phyloP scores from a whole-genome alignment of 2,113 vertebrate species.

The Carassius gibelio region DNA sequence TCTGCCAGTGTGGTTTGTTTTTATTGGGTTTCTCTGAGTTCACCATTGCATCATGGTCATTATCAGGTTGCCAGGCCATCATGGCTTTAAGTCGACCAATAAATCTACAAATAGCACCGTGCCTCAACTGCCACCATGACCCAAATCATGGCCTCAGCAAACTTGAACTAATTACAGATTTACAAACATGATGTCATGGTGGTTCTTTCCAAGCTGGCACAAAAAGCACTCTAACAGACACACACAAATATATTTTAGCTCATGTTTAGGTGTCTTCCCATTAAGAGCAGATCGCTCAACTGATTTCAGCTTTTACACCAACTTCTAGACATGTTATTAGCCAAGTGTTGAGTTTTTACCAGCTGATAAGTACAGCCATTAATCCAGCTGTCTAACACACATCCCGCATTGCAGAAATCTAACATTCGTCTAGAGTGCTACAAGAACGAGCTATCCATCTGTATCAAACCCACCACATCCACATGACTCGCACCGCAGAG shows the following conservation, averaged over 20 bases:
- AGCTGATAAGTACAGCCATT: conserved; percentile 43
- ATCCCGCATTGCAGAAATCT: conserved; percentile 51
- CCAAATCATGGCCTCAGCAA: conserved; percentile 33
- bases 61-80: background rate
- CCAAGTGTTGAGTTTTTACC: conserved; percentile 48
- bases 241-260: background rate
- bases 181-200: conserved; percentile 44
- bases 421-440: conserved; percentile 41
- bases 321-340: conserved; percentile 27
- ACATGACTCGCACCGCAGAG: background rate
- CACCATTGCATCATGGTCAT: conserved; percentile 29
- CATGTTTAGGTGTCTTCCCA: conserved; percentile 39
- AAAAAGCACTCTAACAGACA: background rate
- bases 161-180: conserved; percentile 32
- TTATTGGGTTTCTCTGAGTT: background rate
- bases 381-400: conserved; percentile 48
- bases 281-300: conserved; percentile 30
- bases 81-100: conserved; percentile 11
- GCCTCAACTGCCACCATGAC: background rate
- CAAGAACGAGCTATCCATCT: conserved; percentile 46
- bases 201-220: conserved; percentile 3
- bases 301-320: conserved; percentile 29
- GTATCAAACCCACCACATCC: conserved; percentile 33
- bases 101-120: conserved; percentile 45
- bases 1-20: conserved; percentile 11